Evolutionary conservation across 2,113 vertebrate species (phyloP).

Genomic region (Calonectris borealis): DNA sequence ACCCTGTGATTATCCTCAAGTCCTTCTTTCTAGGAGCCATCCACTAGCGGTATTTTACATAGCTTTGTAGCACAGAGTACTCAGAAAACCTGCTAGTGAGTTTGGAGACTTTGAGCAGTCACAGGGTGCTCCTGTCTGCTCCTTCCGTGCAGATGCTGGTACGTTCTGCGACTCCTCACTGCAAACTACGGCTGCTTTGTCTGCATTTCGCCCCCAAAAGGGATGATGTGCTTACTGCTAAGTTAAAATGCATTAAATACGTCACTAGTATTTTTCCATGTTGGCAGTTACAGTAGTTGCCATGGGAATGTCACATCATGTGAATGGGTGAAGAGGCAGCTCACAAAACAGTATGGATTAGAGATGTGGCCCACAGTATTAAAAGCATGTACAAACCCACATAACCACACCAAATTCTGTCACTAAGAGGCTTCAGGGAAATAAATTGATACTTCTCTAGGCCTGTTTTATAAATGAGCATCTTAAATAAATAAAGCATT

Average conservation of each 20-base stretch:
- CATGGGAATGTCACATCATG: constrained; percentile 53
- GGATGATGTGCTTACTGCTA: background rate
- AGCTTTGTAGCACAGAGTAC: background rate
- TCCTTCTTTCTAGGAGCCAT: background rate
- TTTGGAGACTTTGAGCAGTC: background rate
- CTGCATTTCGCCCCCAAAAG: background rate
- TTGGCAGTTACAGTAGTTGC: constrained; percentile 54
- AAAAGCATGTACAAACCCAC: background rate
- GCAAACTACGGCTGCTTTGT: background rate
- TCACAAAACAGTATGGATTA: background rate
- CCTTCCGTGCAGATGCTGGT: background rate
- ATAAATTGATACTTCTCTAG: constrained; percentile 38
- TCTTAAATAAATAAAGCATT: constrained; percentile 70
- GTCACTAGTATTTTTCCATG: constrained; percentile 52
- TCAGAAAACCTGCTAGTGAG: background rate
- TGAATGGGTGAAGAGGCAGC: constrained; percentile 31
- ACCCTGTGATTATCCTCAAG: background rate
- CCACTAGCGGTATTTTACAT: background rate
- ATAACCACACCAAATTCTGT: background rate
- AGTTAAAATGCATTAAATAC: constrained; percentile 22
- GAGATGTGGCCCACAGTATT: background rate
- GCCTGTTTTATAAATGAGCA: constrained; percentile 47
- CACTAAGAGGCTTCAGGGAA: background rate
- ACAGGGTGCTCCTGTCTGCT: background rate
- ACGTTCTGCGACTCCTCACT: background rate